These are phyloP conservation scores for Holacanthus passer DNA, from an alignment of 2,113 vertebrate genomes.

Conservation along the genomic window DNA sequence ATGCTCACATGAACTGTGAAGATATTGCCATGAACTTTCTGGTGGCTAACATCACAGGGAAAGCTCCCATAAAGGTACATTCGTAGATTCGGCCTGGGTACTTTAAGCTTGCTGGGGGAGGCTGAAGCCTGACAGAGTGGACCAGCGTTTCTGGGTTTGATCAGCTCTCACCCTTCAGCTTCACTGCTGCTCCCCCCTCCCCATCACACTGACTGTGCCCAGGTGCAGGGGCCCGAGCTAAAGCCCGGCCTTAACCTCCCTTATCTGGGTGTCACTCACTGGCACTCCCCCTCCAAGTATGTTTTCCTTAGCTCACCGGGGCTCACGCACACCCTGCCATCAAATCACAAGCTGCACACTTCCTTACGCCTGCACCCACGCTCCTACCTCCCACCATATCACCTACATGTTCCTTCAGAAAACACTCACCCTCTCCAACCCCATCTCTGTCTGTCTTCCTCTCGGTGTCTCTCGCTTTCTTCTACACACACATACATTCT, in stretches of 20 bases:
- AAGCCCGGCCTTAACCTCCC: slow-evolving; percentile 80
- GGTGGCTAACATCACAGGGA: slow-evolving; percentile 97
- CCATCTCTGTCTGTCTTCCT: neutral
- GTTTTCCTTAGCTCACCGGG: slow-evolving; percentile 76
- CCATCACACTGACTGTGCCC: slow-evolving; percentile 59
- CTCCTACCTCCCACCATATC: slow-evolving; percentile 45
- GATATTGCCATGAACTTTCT: slow-evolving; percentile 99
- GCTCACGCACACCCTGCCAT: slow-evolving; percentile 70
- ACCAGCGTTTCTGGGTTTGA: slow-evolving; percentile 76
- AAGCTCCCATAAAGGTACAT: slow-evolving; percentile 97
- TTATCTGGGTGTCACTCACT: slow-evolving; percentile 82
- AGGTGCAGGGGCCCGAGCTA: slow-evolving; percentile 75
- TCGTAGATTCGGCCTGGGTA: slow-evolving; percentile 1
- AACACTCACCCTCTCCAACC: slow-evolving; percentile 12
- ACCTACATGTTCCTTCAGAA: slow-evolving; percentile 51
- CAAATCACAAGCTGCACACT: slow-evolving; percentile 62
- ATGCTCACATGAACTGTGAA: slow-evolving; percentile 98
- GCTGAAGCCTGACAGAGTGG: slow-evolving; percentile 57
- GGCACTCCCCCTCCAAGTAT: slow-evolving; percentile 67
- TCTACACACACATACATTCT: slow-evolving; percentile 25
- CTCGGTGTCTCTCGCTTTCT: slow-evolving; percentile 1
- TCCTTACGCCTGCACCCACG: slow-evolving; percentile 41
- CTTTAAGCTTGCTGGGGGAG: slow-evolving; percentile 33
- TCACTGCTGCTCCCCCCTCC: slow-evolving; percentile 52
- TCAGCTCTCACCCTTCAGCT: slow-evolving; percentile 77